A percentile compares a stretch with the other conserved stretches of the same genome.
phyloP scores from a whole-genome alignment of 2,888 invertebrate genomes.

The Rhorus exstirpatorius region DNA sequence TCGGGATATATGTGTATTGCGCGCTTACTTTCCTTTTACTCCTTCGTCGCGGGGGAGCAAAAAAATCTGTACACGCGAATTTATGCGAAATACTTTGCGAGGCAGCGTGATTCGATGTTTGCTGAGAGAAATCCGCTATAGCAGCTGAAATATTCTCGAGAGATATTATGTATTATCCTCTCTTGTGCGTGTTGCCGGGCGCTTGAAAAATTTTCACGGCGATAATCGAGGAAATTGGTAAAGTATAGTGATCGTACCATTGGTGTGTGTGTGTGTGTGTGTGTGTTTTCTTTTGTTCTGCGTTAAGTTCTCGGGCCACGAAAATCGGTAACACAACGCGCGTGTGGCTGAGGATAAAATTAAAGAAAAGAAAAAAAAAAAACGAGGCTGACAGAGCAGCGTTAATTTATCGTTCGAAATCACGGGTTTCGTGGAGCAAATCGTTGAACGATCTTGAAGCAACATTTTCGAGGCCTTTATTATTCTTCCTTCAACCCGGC shows the following conservation, averaged over 20 bases:
- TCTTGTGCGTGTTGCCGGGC: conserved; percentile 60
- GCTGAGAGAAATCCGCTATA: conserved; percentile 22
- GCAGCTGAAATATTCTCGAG: conserved; percentile 55
- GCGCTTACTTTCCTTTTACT: conserved; percentile 62
- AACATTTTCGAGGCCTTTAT: conserved; percentile 1
- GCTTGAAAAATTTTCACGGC: conserved; percentile 78
- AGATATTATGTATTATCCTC: conserved; percentile 50
- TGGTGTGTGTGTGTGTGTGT: too few species aligned
- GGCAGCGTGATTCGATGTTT: conserved; percentile 27
- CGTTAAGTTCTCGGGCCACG: conserved; percentile 51
- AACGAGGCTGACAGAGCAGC: conserved; percentile 67
- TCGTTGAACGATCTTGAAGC: conserved; percentile 58
- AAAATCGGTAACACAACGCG: conserved; percentile 72
- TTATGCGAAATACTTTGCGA: neutral
- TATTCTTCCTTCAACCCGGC: neutral
- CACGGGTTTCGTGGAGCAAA: conserved; percentile 77
- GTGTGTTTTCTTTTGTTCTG: neutral
- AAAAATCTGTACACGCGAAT: conserved; percentile 11
- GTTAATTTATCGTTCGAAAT: conserved; percentile 81
- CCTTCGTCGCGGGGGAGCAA: neutral
- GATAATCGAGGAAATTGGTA: conserved; percentile 79
- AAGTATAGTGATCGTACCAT: conserved; percentile 68
- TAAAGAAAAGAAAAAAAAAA: conserved; percentile 4
- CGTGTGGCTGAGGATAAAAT: conserved; percentile 20
- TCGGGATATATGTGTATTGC: conserved; percentile 69